These are phyloP conservation scores for Folsomia manolachei DNA, from an alignment of 2,888 invertebrate species.

Conservation along the genomic window DNA sequence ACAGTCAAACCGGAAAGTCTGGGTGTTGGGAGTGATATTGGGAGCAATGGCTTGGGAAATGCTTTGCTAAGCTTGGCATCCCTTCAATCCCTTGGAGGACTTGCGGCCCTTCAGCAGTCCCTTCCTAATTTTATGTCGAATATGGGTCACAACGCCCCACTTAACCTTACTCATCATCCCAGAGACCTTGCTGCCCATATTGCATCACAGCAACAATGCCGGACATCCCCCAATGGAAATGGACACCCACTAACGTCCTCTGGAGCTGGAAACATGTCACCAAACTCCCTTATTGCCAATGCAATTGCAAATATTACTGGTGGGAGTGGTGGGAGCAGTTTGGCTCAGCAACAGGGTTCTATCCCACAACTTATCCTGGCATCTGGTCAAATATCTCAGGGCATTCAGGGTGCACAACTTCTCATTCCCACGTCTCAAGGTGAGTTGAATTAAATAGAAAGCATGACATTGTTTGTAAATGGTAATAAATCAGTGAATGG, in stretches of 20 bases:
- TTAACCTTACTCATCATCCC: slow-evolving; percentile 43
- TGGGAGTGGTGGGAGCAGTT: slow-evolving; percentile 3
- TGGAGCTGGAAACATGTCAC: slow-evolving; percentile 30
- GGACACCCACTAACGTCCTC: slow-evolving; percentile 13
- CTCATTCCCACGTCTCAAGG: slow-evolving; percentile 94
- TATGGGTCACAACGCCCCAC: slow-evolving; percentile 22
- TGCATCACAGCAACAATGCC: slow-evolving; percentile 12
- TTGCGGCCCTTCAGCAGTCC: slow-evolving; percentile 68
- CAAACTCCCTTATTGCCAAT: slow-evolving; percentile 34
- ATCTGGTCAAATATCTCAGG: slow-evolving; percentile 86
- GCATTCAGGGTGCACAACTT: slow-evolving; percentile 88
- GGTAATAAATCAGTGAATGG: not conserved
- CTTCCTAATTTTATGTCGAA: slow-evolving; percentile 59
- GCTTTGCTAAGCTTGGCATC: slow-evolving; percentile 60
- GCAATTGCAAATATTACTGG: slow-evolving; percentile 15
- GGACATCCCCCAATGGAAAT: slow-evolving; percentile 20
- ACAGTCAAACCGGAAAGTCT: slow-evolving; percentile 50
- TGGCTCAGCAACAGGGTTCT: slow-evolving; percentile 15
- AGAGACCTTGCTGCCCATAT: slow-evolving; percentile 8
- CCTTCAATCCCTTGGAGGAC: slow-evolving; percentile 74
- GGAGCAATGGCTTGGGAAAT: slow-evolving; percentile 45
- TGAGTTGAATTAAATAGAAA: slow-evolving; percentile 52
- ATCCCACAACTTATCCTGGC: slow-evolving; percentile 90
- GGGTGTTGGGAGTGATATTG: slow-evolving; percentile 38
- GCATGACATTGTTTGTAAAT: not conserved